These are phyloP conservation scores for Danio aesculapii DNA, from an alignment of 2,797 vertebrate species.

Conservation along the genomic window DNA sequence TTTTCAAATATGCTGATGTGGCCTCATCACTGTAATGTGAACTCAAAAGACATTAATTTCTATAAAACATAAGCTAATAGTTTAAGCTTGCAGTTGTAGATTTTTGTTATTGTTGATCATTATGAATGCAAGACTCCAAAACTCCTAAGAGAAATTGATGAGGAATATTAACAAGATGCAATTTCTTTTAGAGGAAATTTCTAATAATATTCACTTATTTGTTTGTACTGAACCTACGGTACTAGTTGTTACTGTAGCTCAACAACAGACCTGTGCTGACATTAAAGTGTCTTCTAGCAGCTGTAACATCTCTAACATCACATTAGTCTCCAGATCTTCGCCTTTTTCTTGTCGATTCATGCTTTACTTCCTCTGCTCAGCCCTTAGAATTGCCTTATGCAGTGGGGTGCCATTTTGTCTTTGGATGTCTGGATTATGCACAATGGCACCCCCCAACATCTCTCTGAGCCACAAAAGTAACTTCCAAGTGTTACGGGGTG, in stretches of 20 bases:
- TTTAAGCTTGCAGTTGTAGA: not conserved
- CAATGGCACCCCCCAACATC: slow-evolving; percentile 54
- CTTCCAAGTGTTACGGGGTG: slow-evolving; percentile 45
- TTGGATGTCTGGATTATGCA: slow-evolving; percentile 44
- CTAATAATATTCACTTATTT: not conserved
- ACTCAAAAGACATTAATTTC: not conserved
- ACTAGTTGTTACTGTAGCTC: slow-evolving; percentile 1
- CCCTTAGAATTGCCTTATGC: slow-evolving; percentile 60
- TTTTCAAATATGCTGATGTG: not conserved
- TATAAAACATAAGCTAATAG: not conserved
- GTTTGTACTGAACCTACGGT: not conserved
- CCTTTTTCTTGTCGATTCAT: not conserved
- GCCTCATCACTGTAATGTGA: slow-evolving; percentile 1
- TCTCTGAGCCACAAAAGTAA: slow-evolving; percentile 45
- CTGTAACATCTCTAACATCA: not conserved
- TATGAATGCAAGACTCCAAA: slow-evolving; percentile 17
- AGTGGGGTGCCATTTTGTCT: slow-evolving; percentile 53
- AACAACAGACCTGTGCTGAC: slow-evolving; percentile 14
- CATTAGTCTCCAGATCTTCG: slow-evolving; percentile 1
- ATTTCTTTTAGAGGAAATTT: not conserved
- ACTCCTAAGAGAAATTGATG: not conserved
- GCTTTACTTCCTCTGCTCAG: slow-evolving; percentile 29
- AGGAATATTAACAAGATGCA: slow-evolving; percentile 1
- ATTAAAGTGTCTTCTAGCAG: slow-evolving; percentile 20
- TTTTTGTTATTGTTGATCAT: not conserved